These are phyloP conservation scores for Anolis carolinensis DNA, from an alignment of 2,113 vertebrate genomes.

Conservation along the genomic window DNA sequence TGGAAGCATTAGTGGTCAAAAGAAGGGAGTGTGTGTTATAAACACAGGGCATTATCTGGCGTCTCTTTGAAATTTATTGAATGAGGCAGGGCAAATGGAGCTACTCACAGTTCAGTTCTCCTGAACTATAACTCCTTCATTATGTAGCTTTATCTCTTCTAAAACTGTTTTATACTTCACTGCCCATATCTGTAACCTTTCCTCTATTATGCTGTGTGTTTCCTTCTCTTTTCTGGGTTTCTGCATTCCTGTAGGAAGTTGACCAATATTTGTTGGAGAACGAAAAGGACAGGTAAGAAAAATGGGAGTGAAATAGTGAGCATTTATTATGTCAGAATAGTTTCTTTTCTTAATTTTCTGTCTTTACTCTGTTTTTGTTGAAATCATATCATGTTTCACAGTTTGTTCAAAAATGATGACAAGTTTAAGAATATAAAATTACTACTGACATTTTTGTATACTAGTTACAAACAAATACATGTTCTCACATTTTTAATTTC, in stretches of 20 bases:
- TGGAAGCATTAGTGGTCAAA: no score
- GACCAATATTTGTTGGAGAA: constrained; percentile 79
- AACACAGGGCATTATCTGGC: not conserved
- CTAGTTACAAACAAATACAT: not conserved
- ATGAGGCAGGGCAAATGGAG: not conserved
- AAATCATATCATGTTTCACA: constrained; percentile 9
- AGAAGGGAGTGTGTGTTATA: no score
- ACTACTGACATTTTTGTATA: not conserved
- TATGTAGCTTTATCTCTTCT: constrained; percentile 70
- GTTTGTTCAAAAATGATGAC: not conserved
- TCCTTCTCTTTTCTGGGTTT: constrained; percentile 80
- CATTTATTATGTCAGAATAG: constrained; percentile 34
- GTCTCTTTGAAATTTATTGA: not conserved
- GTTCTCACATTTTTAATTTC: not conserved
- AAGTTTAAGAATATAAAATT: not conserved
- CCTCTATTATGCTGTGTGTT: constrained; percentile 76
- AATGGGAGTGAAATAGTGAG: constrained; percentile 53
- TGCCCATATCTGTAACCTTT: constrained; percentile 72
- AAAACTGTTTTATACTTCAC: constrained; percentile 65
- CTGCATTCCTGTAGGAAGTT: constrained; percentile 78
- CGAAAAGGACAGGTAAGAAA: constrained; percentile 82
- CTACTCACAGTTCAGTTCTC: constrained; percentile 48
- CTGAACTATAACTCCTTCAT: constrained; percentile 58
- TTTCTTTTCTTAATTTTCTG: constrained; percentile 29
- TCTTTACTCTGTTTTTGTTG: constrained; percentile 51